Percentiles rank a stretch among this genome's conserved stretches.
Conservation (phyloP, 2,113 vertebrate genomes). For the Hypanus sabinus region DNA sequence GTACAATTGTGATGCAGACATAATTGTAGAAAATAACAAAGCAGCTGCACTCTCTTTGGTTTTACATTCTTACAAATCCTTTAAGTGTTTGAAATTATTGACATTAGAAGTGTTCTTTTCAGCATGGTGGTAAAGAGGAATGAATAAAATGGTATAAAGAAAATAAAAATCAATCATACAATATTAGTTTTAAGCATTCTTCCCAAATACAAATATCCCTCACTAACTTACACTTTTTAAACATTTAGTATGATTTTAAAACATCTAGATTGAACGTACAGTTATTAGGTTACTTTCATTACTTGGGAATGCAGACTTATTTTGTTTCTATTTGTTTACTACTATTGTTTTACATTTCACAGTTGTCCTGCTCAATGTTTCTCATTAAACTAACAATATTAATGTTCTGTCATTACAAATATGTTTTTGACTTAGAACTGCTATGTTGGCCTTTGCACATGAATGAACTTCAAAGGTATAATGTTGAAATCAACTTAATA, state of each 20-base stretch:
- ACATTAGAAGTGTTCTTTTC: neutral
- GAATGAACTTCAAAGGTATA: neutral
- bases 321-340: neutral
- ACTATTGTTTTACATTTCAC: neutral
- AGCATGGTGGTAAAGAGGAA: neutral
- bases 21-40: neutral
- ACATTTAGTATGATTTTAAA: neutral
- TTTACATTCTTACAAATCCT: too few relatives aligned
- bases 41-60: neutral
- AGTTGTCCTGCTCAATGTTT: neutral
- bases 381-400: neutral
- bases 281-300: neutral
- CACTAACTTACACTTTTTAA: neutral
- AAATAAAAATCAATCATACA: neutral
- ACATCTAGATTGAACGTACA: neutral
- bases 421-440: neutral
- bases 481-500: neutral
- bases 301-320: neutral
- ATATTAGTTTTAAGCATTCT: neutral
- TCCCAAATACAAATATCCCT: neutral
- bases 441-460: neutral
- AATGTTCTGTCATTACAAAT: neutral
- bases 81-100: neutral
- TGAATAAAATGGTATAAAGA: neutral
- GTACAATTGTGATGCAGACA: neutral